Percentiles rank a stretch among this genome's conserved stretches.
Conservation (phyloP, 1,140 invertebrate species). For the Drosophila funebris region DNA sequence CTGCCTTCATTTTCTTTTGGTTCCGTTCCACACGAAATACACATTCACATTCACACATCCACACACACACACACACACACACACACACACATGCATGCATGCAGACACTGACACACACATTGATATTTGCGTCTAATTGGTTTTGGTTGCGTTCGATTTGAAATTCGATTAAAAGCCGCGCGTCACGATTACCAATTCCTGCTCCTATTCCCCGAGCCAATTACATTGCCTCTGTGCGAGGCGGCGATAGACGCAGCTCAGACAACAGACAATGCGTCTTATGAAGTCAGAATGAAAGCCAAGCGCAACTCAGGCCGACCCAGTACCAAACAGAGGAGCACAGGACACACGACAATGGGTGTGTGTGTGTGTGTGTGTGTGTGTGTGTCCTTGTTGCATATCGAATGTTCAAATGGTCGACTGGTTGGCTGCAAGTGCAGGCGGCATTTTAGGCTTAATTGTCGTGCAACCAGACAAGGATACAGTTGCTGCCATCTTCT, state of each 20-base stretch:
- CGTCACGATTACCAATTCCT: slow-evolving; percentile 45
- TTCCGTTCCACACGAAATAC: neutral
- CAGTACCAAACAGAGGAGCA: neutral
- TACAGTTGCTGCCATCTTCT: slow-evolving; percentile 24
- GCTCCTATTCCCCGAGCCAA: slow-evolving; percentile 50
- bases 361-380: neutral
- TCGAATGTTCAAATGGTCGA: neutral
- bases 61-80: slow-evolving; percentile 3
- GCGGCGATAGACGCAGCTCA: neutral
- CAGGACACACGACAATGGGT: neutral
- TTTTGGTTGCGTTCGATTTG: slow-evolving; percentile 52
- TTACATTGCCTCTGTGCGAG: slow-evolving; percentile 14
- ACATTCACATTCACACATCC: slow-evolving; percentile 11
- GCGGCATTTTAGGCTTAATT: slow-evolving; percentile 47
- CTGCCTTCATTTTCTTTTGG: slow-evolving; percentile 26
- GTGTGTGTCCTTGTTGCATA: neutral
- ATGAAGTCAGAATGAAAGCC: slow-evolving; percentile 4
- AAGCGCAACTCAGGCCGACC: neutral
- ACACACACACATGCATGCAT: slow-evolving; percentile 11
- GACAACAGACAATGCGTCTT: slow-evolving; percentile 37
- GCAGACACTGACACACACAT: neutral
- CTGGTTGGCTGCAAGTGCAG: neutral
- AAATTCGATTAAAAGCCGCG: slow-evolving; percentile 53
- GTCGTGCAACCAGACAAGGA: slow-evolving; percentile 19
- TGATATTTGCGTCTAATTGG: slow-evolving; percentile 44